Evolutionary conservation across 2,888 invertebrate species (phyloP), one percentile per base, ranked within the genome.

Genomic region (Drosophila neutralis): DNA sequence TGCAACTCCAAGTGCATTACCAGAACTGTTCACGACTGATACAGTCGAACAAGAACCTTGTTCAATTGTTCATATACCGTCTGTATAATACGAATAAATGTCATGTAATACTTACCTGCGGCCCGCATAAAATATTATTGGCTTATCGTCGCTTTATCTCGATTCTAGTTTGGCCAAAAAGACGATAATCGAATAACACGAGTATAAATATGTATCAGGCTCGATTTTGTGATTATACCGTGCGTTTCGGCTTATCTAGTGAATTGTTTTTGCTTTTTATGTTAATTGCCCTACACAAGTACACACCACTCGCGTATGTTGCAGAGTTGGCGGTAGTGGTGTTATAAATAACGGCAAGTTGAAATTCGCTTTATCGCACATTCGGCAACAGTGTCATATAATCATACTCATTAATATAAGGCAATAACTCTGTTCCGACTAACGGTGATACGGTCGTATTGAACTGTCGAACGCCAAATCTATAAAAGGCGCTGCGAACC

Each of bases 401-500:
- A 83, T 80, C 78, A 45, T 72, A 51, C 71, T 60, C 58, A 69
- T 72, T 77, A 82, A 85, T 87, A 85, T 79, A 83, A 75, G 77
- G 78, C 73, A 76, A 87, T 87, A 87, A 82, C 58, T 52, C 63
- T 65, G 40, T 35, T 51, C 62, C 62, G 56, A 40, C 42, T 36
- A 58, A 60, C 27, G 7, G 33, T 58, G 79, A 82, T 82, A 82
- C 36, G 68, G 31, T 27, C 48, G n/a, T 33, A 60, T 38, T 52
- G 61, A 35, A 60, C 51, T 63, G 63, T 62, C 67, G 71, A 52
- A 42, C 60, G 60, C 33, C 45, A 73, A 91, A 76, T 89, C 91
- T 91, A 91, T 91, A 91, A 89, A 91, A 91, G 87, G 45, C 68
- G 77, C 49, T 65, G 69, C 49, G 13, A 48, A 42, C 48, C 29